Evolutionary conservation across 1,140 invertebrate species (phyloP), one percentile per base, ranked within the genome.

Genomic region (Aricia agestis): DNA sequence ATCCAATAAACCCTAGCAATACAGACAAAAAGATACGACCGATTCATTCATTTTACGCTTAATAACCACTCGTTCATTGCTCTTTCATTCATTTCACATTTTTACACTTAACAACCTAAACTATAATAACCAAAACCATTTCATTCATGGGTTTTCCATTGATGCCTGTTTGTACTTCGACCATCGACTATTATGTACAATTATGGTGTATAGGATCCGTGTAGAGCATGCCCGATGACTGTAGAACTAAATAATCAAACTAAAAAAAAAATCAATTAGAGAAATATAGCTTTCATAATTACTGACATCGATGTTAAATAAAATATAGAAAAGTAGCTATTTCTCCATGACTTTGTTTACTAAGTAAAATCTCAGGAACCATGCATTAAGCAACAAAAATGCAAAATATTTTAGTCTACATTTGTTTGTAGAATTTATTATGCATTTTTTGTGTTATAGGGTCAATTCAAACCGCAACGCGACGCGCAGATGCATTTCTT

Each of bases 141-240:
- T 59, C 59, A 63, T 63, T 63, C 59, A 63, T 31, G 3, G 59
- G 13, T 57, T 69, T 69, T 69, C 41, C 57, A 61, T 58, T 69
- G 68, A 69, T 69, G 61, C 18, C 32, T 71, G 67, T 80, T 76
- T 78, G 71, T 78, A 73, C 71, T 78, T 75, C 75, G 65, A 69
- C 74, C 74, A 69, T 83, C 77, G 78, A 80, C 78, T 77, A 80
- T 83, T 81, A 80, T 73, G 57, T 74, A 69, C 75, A 78, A 82
- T 82, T 80, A 80, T 72, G 73, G 73, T 72, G 72, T 80, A 65
- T 77, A 76, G 76, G 73, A 81, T 78, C 75, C 77, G 76, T 80
- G 78, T 80, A 80, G 65, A 76, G 76, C 78, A 78, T 82, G 82
- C 81, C 78, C 78, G 77, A 79, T 82, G 81, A 80, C 78, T 78